Evolutionary conservation across 2,113 vertebrate species (phyloP).

Genomic region (Cephalopholis sonnerati): DNA sequence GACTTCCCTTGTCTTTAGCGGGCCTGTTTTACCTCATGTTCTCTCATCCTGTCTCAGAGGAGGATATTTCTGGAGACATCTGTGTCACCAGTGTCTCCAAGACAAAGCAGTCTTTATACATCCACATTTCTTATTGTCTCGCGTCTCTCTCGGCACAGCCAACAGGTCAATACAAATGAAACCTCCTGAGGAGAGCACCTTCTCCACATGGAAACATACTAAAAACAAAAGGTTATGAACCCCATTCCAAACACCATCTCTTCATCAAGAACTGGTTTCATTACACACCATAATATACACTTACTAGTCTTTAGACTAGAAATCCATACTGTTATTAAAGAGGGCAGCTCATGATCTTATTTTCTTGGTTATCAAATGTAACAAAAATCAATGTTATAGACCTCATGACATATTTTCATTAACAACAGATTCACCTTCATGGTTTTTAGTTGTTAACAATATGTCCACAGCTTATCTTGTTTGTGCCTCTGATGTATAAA

Average conservation of each 20-base stretch:
- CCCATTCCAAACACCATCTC: conserved; percentile 29
- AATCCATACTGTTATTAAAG: conserved; percentile 30
- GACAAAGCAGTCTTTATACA: conserved; percentile 37
- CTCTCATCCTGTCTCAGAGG: conserved; percentile 29
- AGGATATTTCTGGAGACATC: conserved; percentile 52
- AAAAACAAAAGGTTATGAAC: conserved; percentile 21
- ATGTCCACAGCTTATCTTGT: conserved; percentile 39
- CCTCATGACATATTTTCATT: conserved; percentile 44
- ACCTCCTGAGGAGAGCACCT: conserved; percentile 9
- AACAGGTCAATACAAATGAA: conserved; percentile 44
- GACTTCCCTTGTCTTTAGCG: conserved; percentile 36
- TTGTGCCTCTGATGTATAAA: conserved; percentile 40
- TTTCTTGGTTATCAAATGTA: conserved; percentile 36
- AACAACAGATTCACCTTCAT: conserved; percentile 37
- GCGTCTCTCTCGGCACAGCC: conserved; percentile 38
- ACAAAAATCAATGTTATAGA: conserved; percentile 46
- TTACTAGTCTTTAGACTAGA: conserved; percentile 14
- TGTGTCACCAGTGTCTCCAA: conserved; percentile 36
- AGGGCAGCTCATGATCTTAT: conserved; percentile 18
- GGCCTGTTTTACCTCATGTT: conserved; percentile 45
- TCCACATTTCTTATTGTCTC: conserved; percentile 12
- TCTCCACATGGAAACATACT: background rate
- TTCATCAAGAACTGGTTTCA: conserved; percentile 23
- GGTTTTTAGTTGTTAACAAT: conserved; percentile 30
- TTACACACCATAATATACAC: conserved; percentile 42